phyloP scores from a whole-genome alignment of 2,113 vertebrate genomes.

The Anolis sagrei region DNA sequence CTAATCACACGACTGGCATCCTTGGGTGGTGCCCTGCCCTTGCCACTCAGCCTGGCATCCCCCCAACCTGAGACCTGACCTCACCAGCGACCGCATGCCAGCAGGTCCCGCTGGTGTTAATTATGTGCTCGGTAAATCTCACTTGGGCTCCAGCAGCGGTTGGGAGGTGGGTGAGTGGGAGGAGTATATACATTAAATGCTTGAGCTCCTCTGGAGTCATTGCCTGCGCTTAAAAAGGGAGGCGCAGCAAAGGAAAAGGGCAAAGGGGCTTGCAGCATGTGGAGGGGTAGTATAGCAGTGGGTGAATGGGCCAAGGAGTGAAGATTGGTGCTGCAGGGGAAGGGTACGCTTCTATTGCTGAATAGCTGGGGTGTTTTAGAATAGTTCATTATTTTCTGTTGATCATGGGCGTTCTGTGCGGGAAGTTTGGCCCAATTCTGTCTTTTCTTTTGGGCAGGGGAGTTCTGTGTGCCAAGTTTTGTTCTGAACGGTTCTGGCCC shows the following conservation, averaged over 20 bases:
- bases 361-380: too few species aligned
- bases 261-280: background rate
- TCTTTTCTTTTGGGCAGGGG: too few species aligned
- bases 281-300: background rate
- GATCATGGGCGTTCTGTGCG: too few species aligned
- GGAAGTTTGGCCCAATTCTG: too few species aligned
- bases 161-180: background rate
- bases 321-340: too few species aligned
- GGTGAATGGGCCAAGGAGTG: background rate
- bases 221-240: background rate
- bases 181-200: background rate
- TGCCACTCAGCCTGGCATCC: background rate
- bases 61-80: background rate
- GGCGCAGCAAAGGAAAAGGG: background rate
- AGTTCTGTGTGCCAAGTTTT: too few species aligned
- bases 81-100: background rate
- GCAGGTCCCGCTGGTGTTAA: background rate
- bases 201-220: background rate
- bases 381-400: too few species aligned
- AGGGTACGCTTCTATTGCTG: too few species aligned
- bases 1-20: background rate
- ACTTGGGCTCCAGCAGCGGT: background rate
- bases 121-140: slow-evolving; percentile 14
- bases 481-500: too few species aligned
- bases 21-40: background rate